These are phyloP conservation scores for Belonocnema kinseyi DNA, from an alignment of 1,140 invertebrate species.

Conservation along the genomic window DNA sequence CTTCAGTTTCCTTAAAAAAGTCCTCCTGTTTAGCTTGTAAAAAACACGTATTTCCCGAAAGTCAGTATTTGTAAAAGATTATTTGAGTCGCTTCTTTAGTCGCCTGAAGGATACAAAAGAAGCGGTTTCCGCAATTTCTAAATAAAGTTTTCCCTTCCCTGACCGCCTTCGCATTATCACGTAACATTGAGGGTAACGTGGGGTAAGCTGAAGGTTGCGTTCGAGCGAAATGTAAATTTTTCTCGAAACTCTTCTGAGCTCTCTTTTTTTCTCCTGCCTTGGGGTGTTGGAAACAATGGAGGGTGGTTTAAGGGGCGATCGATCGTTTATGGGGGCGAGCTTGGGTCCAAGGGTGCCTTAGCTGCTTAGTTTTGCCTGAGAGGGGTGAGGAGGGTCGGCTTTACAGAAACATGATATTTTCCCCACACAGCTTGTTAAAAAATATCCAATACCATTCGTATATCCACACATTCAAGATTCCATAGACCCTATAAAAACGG, in stretches of 20 bases:
- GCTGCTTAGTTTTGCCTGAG: not conserved
- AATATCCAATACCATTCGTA: slow-evolving; percentile 60
- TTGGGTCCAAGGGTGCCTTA: slow-evolving; percentile 50
- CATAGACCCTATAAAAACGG: slow-evolving; percentile 51
- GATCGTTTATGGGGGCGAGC: slow-evolving; percentile 55
- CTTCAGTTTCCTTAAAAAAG: no score
- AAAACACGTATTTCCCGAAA: not conserved
- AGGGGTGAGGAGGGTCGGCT: slow-evolving; percentile 38
- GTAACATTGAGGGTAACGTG: slow-evolving; percentile 48
- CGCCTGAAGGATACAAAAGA: slow-evolving; percentile 4
- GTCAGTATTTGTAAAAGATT: slow-evolving; percentile 40
- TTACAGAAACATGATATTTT: slow-evolving; percentile 70
- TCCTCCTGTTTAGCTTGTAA: no score
- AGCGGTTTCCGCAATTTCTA: slow-evolving; percentile 46
- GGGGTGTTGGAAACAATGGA: slow-evolving; percentile 67
- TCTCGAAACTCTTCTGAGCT: slow-evolving; percentile 47
- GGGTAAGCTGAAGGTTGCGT: slow-evolving; percentile 37
- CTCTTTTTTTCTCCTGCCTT: slow-evolving; percentile 42
- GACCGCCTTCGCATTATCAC: slow-evolving; percentile 56
- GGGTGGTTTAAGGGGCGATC: slow-evolving; percentile 61
- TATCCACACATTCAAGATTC: slow-evolving; percentile 53
- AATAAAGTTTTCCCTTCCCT: slow-evolving; percentile 32
- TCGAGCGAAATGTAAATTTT: slow-evolving; percentile 67
- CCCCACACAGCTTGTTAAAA: slow-evolving; percentile 65
- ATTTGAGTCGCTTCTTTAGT: slow-evolving; percentile 20